phyloP scores from a whole-genome alignment of 2,888 invertebrate genomes.

The Chesias legatella region DNA sequence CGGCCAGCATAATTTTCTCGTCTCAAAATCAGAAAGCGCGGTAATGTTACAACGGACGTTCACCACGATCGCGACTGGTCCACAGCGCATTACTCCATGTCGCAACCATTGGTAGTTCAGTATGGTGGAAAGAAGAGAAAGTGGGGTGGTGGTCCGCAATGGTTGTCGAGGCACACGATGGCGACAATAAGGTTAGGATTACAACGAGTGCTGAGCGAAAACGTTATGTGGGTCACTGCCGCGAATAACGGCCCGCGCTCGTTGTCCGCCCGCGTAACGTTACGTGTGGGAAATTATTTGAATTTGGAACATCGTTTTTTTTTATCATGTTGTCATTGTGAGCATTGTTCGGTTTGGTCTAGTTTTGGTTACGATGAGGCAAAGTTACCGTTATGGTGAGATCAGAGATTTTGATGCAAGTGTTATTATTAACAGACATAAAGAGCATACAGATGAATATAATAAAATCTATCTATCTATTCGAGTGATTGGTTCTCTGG shows the following conservation, averaged over 20 bases:
- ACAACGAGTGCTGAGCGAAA: conserved; percentile 59
- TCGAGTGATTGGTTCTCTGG: too few species aligned
- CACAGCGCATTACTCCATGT: conserved; percentile 8
- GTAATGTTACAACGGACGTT: conserved; percentile 48
- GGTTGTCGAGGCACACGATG: conserved; percentile 23
- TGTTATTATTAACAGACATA: too few species aligned
- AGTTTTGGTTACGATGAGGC: conserved; percentile 48
- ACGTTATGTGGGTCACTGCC: conserved; percentile 75
- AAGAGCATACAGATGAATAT: too few species aligned
- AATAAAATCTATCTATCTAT: too few species aligned
- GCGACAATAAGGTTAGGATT: conserved; percentile 62
- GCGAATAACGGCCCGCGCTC: conserved; percentile 75
- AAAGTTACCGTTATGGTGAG: conserved; percentile 40
- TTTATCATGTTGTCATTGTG: conserved; percentile 57
- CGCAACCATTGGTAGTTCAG: conserved; percentile 37
- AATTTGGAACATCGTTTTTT: conserved; percentile 73
- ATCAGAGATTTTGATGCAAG: conserved; percentile 14
- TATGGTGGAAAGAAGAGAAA: conserved; percentile 26
- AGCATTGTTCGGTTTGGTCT: conserved; percentile 68
- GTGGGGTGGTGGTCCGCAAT: conserved; percentile 30
- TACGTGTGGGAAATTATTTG: conserved; percentile 80
- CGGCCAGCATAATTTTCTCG: conserved; percentile 49
- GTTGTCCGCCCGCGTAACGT: conserved; percentile 78
- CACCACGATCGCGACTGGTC: conserved; percentile 19
- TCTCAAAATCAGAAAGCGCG: conserved; percentile 77